A percentile compares a stretch with the other conserved stretches of the same genome.
These are phyloP conservation scores for Chionoecetes opilio DNA, from an alignment of 1,140 invertebrate genomes.

Conservation along the genomic window DNA sequence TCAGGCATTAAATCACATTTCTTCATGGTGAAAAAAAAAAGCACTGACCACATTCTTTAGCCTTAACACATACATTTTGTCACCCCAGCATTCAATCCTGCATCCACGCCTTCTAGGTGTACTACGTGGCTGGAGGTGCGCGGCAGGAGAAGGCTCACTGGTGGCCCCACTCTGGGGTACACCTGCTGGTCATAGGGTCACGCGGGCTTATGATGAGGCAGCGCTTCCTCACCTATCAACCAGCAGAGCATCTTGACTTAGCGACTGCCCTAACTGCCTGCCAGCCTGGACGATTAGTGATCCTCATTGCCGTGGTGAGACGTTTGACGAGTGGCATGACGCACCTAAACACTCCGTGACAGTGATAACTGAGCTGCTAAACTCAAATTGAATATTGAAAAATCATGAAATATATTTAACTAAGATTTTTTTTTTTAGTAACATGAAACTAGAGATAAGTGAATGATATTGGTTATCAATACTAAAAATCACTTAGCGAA, in stretches of 20 bases:
- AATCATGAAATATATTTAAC: too few species aligned
- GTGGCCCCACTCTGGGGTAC: constrained; percentile 43
- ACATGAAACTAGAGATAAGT: too few species aligned
- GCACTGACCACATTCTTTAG: too few species aligned
- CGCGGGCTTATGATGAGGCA: not conserved
- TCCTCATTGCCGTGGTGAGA: constrained; percentile 70
- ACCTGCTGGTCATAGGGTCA: not conserved
- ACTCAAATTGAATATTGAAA: too few species aligned
- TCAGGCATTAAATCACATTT: too few species aligned
- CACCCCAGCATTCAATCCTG: not conserved
- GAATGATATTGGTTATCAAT: too few species aligned
- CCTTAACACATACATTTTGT: not conserved
- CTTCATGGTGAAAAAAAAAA: too few species aligned
- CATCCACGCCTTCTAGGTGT: not conserved
- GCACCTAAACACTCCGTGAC: not conserved
- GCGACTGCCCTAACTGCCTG: not conserved
- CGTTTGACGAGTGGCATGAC: not conserved
- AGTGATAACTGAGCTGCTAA: not conserved
- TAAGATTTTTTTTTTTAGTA: too few species aligned
- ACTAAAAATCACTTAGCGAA: too few species aligned
- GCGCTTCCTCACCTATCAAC: constrained; percentile 67
- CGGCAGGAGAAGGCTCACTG: not conserved
- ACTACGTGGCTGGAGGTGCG: not conserved
- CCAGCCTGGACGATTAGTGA: constrained; percentile 29
- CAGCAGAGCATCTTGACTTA: constrained; percentile 61